phyloP scores from a whole-genome alignment of 2,797 vertebrate genomes.

The Cyclopterus lumpus region DNA sequence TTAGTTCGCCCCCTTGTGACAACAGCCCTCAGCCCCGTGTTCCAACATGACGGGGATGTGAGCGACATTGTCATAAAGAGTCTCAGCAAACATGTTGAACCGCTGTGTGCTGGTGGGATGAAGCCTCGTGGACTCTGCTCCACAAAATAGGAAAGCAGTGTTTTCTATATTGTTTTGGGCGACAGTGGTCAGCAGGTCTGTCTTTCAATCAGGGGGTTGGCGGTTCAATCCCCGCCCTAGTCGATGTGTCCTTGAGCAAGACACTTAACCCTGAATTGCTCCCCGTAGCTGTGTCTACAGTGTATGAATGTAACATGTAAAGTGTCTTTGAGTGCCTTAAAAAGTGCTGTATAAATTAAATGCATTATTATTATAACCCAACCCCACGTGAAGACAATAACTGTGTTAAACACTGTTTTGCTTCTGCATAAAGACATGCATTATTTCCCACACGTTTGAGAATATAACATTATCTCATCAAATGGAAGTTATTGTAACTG shows the following conservation, averaged over 20 bases:
- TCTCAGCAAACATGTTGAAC: neutral
- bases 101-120: neutral
- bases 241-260: too few species aligned
- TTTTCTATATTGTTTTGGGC: neutral
- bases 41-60: constrained; percentile 44
- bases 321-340: too few species aligned
- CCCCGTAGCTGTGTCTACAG: too few species aligned
- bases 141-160: neutral
- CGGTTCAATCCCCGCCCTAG: too few species aligned
- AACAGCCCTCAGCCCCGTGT: constrained; percentile 24
- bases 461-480: neutral
- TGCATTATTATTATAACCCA: too few species aligned
- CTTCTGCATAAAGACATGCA: neutral
- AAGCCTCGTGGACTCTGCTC: neutral
- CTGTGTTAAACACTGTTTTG: neutral
- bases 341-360: too few species aligned
- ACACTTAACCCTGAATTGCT: too few species aligned
- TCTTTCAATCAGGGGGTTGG: too few species aligned
- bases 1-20: constrained; percentile 76
- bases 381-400: neutral
- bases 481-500: neutral
- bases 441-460: neutral
- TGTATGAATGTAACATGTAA: too few species aligned
- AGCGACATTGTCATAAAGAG: constrained; percentile 1
- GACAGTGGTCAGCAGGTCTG: too few species aligned